phyloP scores from a whole-genome alignment of 2,113 vertebrate species.

The Neomonachus schauinslandi region DNA sequence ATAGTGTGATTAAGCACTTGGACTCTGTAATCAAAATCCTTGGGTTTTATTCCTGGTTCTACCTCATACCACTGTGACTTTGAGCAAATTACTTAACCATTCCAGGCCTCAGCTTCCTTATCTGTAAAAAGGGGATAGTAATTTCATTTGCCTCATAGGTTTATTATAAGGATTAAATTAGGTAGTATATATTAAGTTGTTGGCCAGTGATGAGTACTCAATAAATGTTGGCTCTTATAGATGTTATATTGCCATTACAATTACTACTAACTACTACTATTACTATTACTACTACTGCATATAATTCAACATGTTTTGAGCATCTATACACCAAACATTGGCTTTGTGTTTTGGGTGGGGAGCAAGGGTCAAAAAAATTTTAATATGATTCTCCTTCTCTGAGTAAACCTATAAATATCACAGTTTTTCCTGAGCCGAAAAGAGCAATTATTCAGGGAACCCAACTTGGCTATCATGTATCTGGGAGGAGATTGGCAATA shows the following conservation, averaged over 20 bases:
- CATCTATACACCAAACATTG: neutral
- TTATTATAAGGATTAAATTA: neutral
- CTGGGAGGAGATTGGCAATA: neutral
- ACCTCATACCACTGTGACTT: neutral
- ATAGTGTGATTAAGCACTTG: neutral
- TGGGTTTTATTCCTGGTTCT: neutral
- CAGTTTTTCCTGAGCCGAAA: neutral
- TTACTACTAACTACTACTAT: neutral
- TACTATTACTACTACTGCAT: neutral
- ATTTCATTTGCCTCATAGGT: neutral
- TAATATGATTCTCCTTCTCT: neutral
- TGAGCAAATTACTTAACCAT: neutral
- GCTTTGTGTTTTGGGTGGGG: neutral
- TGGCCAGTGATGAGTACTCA: neutral
- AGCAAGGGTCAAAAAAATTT: neutral
- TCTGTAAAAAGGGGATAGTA: neutral
- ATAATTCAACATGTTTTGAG: neutral
- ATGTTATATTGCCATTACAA: neutral
- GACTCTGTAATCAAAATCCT: neutral
- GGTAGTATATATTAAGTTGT: neutral
- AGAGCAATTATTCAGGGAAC: neutral
- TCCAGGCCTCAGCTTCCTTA: neutral
- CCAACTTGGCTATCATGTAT: neutral
- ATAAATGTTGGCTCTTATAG: neutral
- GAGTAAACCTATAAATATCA: neutral